Conservation (phyloP, 2,888 invertebrate genomes). For the Eurytoma adleriae region DNA sequence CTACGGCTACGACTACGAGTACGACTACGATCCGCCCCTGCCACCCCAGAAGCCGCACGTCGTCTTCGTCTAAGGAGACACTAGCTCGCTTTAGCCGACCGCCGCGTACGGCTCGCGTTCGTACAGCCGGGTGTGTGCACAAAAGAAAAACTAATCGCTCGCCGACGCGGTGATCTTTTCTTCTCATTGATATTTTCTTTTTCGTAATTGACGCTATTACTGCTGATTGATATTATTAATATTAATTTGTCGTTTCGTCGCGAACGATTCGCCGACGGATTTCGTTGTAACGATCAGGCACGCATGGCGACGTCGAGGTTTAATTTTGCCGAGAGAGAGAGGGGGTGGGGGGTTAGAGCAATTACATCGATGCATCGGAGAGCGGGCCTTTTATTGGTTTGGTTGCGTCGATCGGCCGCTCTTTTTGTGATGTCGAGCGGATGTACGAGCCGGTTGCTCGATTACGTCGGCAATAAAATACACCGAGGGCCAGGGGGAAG, state of each 20-base stretch:
- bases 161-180: not conserved
- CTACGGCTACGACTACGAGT: constrained; percentile 70
- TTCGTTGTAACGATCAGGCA: not conserved
- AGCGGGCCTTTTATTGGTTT: constrained; percentile 45
- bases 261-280: not conserved
- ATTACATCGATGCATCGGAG: constrained; percentile 42
- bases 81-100: not conserved
- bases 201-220: not conserved
- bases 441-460: constrained; percentile 19
- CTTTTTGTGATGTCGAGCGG: constrained; percentile 38
- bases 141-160: no score
- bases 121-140: no score
- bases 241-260: constrained; percentile 2
- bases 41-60: constrained; percentile 73
- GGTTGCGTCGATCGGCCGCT: constrained; percentile 5
- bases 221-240: constrained; percentile 5
- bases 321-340: not conserved
- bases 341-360: not conserved
- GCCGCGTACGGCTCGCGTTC: no score
- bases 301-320: not conserved
- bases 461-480: constrained; percentile 32
- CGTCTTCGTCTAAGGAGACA: constrained; percentile 69
- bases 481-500: constrained; percentile 12
- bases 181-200: not conserved
- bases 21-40: constrained; percentile 67